Evolutionary conservation across 2,888 invertebrate genomes (phyloP).

Genomic region (Coecobrya sp.): DNA sequence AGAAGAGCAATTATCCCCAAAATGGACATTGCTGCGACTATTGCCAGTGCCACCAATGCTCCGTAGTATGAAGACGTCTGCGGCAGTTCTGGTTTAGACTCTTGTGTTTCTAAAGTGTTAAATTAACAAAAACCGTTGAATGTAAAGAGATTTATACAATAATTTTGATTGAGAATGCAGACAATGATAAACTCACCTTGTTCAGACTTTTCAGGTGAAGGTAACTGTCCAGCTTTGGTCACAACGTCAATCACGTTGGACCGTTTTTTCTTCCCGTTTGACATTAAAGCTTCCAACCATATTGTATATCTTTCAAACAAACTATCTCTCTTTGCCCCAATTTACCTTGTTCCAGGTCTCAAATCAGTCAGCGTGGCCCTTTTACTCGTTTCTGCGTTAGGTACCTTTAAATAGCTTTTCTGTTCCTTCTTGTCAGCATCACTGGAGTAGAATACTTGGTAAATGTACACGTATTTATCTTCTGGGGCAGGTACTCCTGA

Average conservation of each 20-base stretch:
- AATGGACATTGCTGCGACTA: constrained; percentile 95
- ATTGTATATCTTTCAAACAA: constrained; percentile 91
- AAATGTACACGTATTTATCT: constrained; percentile 96
- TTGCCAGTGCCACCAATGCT: constrained; percentile 95
- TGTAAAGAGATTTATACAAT: too few relatives aligned
- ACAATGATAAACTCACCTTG: constrained; percentile 88
- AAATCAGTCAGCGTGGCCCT: constrained; percentile 91
- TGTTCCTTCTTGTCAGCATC: constrained; percentile 91
- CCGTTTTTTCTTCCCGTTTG: constrained; percentile 96
- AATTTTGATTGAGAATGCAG: not conserved
- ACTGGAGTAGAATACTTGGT: constrained; percentile 94
- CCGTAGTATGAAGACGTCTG: constrained; percentile 94
- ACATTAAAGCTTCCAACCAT: constrained; percentile 96
- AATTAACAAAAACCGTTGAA: constrained; percentile 1
- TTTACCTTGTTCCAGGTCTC: constrained; percentile 91
- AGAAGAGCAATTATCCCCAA: constrained; percentile 93
- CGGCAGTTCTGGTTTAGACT: constrained; percentile 87
- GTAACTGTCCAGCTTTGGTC: constrained; percentile 92
- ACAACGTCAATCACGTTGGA: constrained; percentile 96
- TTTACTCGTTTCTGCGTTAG: constrained; percentile 92
- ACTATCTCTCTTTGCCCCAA: not conserved
- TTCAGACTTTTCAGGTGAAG: constrained; percentile 88
- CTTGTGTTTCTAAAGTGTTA: constrained; percentile 65
- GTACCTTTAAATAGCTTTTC: constrained; percentile 92
- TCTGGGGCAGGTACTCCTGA: constrained; percentile 95